Evolutionary conservation across 2,797 vertebrate genomes (phyloP).

Genomic region (Cynodonichthys magdalenae): DNA sequence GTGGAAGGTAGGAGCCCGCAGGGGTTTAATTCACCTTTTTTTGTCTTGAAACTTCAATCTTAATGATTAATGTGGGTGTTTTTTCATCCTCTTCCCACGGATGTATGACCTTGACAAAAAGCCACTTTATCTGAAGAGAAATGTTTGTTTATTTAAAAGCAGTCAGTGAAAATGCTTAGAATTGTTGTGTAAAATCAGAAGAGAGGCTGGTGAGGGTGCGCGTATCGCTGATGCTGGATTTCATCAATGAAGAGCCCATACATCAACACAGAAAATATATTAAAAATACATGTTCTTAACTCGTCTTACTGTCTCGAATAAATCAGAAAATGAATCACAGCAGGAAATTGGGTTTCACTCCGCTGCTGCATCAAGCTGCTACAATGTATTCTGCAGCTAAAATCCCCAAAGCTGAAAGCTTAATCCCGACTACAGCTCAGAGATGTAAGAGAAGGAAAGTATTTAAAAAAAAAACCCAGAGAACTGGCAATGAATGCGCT

Average conservation of each 20-base stretch:
- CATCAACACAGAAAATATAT: not conserved
- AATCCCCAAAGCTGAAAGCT: not conserved
- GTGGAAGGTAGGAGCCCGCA: conserved; percentile 92
- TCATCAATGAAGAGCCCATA: conserved; percentile 64
- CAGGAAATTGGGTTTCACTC: conserved; percentile 22
- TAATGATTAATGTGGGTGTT: not conserved
- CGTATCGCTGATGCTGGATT: conserved; percentile 55
- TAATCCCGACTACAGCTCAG: not conserved
- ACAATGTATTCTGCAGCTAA: conserved; percentile 1
- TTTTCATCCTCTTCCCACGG: not conserved
- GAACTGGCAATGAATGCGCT: not conserved
- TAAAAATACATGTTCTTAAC: not conserved
- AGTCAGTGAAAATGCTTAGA: conserved; percentile 2
- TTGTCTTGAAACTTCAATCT: not conserved
- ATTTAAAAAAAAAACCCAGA: not conserved
- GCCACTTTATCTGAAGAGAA: not conserved
- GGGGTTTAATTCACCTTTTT: not conserved
- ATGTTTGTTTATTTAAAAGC: not conserved
- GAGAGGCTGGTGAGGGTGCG: conserved; percentile 25
- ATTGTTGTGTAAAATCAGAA: conserved; percentile 61
- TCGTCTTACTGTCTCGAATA: conserved; percentile 29
- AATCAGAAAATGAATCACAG: conserved; percentile 61
- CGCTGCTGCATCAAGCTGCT: conserved; percentile 3
- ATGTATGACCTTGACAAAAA: conserved; percentile 18
- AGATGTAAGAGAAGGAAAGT: not conserved